Percentiles rank a stretch among this genome's conserved stretches.
phyloP scores from a whole-genome alignment of 2,888 invertebrate genomes.

The Coenonympha arcania region DNA sequence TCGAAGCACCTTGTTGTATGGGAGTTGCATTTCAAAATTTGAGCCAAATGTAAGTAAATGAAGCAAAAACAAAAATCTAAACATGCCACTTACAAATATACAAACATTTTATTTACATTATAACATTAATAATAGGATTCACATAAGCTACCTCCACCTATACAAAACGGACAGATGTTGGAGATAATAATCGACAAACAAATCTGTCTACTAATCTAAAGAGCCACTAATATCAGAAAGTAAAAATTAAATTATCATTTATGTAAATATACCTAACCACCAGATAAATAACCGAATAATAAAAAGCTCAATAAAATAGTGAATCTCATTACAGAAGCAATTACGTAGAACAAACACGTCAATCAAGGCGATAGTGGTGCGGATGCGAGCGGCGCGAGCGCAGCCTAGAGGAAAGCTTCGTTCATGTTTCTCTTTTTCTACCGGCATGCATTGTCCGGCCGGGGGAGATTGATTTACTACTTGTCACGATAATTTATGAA shows the following conservation, averaged over 20 bases:
- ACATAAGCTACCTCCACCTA: too few relatives aligned
- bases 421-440: conserved; percentile 43
- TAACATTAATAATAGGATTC: too few relatives aligned
- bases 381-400: conserved; percentile 24
- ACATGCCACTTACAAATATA: too few relatives aligned
- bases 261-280: conserved; percentile 17
- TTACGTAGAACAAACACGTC: conserved; percentile 45
- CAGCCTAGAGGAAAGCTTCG: conserved; percentile 34
- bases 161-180: too few relatives aligned
- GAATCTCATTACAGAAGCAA: conserved; percentile 39
- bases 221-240: not conserved
- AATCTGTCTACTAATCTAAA: too few relatives aligned
- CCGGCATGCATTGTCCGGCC: conserved; percentile 41
- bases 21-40: too few relatives aligned
- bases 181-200: too few relatives aligned
- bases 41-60: too few relatives aligned
- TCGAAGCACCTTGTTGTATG: too few relatives aligned
- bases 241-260: conserved; percentile 27
- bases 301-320: conserved; percentile 34
- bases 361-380: conserved; percentile 38
- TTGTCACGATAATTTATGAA: conserved; percentile 30
- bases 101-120: too few relatives aligned
- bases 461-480: conserved; percentile 30
- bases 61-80: too few relatives aligned
- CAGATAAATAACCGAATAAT: conserved; percentile 22